Evolutionary conservation across 2,113 vertebrate species (phyloP).

Genomic region (Motacilla alba): DNA sequence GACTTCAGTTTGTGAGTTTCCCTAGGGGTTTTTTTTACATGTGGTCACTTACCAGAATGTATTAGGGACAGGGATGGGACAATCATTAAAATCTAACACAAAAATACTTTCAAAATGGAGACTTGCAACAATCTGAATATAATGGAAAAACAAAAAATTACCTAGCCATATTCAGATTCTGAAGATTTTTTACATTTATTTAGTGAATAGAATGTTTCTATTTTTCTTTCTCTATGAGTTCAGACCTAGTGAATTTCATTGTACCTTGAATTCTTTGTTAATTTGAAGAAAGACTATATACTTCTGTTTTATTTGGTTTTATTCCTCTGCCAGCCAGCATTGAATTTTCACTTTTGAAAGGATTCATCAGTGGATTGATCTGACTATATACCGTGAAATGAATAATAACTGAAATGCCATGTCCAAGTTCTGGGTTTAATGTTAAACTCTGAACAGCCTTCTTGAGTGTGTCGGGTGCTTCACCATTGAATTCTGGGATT

Average conservation of each 20-base stretch:
- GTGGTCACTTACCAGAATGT: background rate
- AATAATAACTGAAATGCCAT: background rate
- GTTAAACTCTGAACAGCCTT: background rate
- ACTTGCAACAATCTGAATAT: background rate
- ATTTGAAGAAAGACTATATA: background rate
- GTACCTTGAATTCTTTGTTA: background rate
- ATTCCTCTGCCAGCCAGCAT: background rate
- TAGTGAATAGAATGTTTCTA: background rate
- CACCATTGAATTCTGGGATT: background rate
- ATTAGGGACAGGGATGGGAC: background rate
- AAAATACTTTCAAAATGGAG: background rate
- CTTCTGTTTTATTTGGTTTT: background rate
- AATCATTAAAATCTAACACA: background rate
- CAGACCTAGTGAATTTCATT: background rate
- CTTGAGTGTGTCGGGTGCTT: background rate
- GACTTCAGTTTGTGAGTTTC: background rate
- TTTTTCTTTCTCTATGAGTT: background rate
- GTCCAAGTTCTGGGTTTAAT: background rate
- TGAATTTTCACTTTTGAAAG: background rate
- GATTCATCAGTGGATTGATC: background rate
- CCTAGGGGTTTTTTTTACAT: background rate
- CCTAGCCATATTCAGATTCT: background rate
- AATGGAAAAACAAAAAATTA: background rate
- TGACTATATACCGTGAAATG: background rate
- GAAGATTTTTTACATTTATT: background rate